Conservation (phyloP, 1,140 invertebrate genomes). For the Scylla paramamosain region DNA sequence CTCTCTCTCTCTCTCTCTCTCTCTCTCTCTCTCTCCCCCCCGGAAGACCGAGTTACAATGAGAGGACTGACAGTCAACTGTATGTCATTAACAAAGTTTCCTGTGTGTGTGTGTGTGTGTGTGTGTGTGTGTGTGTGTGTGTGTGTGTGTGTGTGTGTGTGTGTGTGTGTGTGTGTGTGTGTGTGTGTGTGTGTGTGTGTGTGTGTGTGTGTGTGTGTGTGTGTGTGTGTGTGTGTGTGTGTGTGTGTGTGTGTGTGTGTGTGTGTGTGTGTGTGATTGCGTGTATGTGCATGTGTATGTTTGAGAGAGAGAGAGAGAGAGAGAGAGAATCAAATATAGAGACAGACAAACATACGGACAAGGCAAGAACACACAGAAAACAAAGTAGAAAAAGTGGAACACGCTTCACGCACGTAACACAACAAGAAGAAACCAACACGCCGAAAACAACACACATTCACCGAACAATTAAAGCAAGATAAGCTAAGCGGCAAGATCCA, state of each 20-base stretch:
- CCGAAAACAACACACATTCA: too few species aligned
- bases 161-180: slow-evolving; percentile 19
- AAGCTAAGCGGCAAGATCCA: too few species aligned
- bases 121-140: slow-evolving; percentile 20
- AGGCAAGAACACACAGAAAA: too few species aligned
- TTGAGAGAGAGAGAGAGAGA: not conserved
- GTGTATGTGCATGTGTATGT: not conserved
- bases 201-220: not conserved
- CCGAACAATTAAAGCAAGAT: too few species aligned
- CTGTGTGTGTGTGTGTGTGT: slow-evolving; percentile 10
- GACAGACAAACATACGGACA: too few species aligned
- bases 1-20: slow-evolving; percentile 19
- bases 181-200: not conserved
- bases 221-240: not conserved
- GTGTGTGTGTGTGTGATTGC: not conserved
- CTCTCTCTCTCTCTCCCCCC: not conserved
- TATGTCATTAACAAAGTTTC: slow-evolving; percentile 15
- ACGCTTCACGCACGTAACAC: too few species aligned
- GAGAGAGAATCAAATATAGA: too few species aligned
- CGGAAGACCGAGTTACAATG: not conserved
- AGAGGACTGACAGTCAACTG: slow-evolving; percentile 10
- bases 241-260: not conserved
- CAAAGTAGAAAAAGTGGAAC: too few species aligned
- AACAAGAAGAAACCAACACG: too few species aligned
- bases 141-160: slow-evolving; percentile 19